Base-by-base conservation (phyloP, 2,888 invertebrate genomes). In the Daptonema setosum region DNA sequence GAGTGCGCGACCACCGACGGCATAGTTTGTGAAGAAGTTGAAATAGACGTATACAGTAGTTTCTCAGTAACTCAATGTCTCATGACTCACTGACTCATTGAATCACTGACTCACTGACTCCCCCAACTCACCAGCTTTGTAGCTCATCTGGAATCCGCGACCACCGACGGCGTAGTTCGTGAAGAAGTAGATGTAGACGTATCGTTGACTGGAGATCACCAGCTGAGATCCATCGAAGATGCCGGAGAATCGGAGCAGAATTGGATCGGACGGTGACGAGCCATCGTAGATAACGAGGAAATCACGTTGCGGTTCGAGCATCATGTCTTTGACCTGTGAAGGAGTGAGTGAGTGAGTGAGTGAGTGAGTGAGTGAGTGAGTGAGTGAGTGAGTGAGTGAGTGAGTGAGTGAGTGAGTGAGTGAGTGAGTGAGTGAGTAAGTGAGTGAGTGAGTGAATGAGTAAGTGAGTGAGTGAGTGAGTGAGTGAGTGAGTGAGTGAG, bases 211-310 rank as follows among this genome's bases (percentile, higher is more conserved):
- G 0, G 91, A 90, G 73, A 90, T 84, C 11, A 95, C 80, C 28
- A 87, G 82, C 66, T 79, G 78, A 0, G 87, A 84, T 58, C 91
- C 59, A 22, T 57, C 59, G 26, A 57, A 54, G 47, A 59, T 58
- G 20, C 66, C 66, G 11, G 64, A 61, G 25, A 66, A 55, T 41
- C 63, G 61, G 1, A 85, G 85, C 56, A 95, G 80, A 52, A 84
- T 80, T 59, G 83, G 80, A 67, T 84, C 83, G 69, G 83, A 83
- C 17, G 93, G 87, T 1, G 81, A 80, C 57, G 84, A 80, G 2
- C 95, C 95, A 71, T 95, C 90, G 62, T 90, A 81, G 54, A 95
- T 80, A 1, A 87, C 77, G 60, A 95, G 80, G 65, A 82, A 85
- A 72, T 95, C 93, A 62, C 67, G 66, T 5, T 67, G 66, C 45